Percentiles rank a stretch among this genome's conserved stretches.
Evolutionary conservation across 2,888 invertebrate genomes (phyloP).

Genomic region (Crematogaster levior): DNA sequence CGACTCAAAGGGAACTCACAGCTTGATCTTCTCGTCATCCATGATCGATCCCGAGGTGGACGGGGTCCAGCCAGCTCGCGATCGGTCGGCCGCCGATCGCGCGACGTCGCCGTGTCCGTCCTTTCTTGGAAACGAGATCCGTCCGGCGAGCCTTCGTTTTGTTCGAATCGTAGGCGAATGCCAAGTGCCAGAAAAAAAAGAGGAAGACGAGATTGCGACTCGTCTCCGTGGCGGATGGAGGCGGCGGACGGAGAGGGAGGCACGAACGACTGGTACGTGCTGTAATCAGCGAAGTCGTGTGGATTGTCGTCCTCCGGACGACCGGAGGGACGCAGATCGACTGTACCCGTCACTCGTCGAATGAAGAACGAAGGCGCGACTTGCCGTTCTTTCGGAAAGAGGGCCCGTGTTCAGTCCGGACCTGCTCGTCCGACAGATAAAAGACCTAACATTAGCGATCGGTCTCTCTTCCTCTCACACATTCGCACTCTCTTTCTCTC

Average conservation of each 20-base stretch:
- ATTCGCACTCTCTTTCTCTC: conserved; percentile 10
- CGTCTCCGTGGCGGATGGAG: no score
- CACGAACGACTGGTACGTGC: conserved; percentile 5
- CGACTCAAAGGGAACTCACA: conserved; percentile 78
- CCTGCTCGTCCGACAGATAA: conserved; percentile 78
- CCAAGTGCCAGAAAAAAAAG: conserved; percentile 8
- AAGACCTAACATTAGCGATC: conserved; percentile 71
- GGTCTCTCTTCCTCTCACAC: conserved; percentile 22
- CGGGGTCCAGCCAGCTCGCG: conserved; percentile 41
- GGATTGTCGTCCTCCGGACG: conserved; percentile 42
- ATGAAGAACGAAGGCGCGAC: conserved; percentile 77
- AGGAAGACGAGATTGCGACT: neutral
- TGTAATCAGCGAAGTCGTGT: conserved; percentile 22
- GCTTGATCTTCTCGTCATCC: conserved; percentile 82
- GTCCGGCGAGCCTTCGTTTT: conserved; percentile 1
- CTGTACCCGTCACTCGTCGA: conserved; percentile 78
- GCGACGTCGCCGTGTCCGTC: conserved; percentile 18
- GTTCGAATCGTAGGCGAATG: conserved; percentile 14
- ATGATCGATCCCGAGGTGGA: conserved; percentile 68
- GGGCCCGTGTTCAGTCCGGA: conserved; percentile 66
- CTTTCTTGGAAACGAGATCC: neutral
- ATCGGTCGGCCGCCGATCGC: conserved; percentile 42
- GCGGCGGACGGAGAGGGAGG: neutral
- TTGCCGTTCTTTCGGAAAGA: conserved; percentile 71
- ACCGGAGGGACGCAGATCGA: conserved; percentile 64